These are phyloP conservation scores for human (Homo sapiens) DNA, from an alignment of 2,113 vertebrate genomes.

Conservation along the genomic window DNA sequence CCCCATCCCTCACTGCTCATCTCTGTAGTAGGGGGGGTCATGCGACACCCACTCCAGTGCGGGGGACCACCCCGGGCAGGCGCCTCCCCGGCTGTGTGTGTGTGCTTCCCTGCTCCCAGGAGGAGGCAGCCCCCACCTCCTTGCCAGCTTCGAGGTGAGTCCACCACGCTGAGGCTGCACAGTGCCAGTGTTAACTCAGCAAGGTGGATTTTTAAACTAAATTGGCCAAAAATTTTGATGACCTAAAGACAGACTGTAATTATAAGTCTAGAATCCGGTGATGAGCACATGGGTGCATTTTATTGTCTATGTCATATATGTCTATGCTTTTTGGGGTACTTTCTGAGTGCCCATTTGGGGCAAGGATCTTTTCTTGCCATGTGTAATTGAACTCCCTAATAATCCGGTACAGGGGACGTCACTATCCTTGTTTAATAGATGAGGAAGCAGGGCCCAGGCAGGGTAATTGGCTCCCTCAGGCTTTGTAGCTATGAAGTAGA, in stretches of 20 bases:
- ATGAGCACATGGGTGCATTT: rapidly evolving
- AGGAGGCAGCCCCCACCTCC: neutral
- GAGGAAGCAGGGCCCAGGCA: neutral
- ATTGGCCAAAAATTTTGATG: neutral
- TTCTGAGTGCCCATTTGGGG: neutral
- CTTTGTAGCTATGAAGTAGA: rapidly evolving
- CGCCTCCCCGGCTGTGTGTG: rapidly evolving
- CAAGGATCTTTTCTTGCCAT: neutral
- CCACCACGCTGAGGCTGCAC: rapidly evolving
- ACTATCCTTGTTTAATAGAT: rapidly evolving
- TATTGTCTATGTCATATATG: no score
- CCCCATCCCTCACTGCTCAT: no score
- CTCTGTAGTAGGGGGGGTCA: neutral
- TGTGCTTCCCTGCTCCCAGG: no score
- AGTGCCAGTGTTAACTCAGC: neutral
- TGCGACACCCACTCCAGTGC: neutral
- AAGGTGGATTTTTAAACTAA: neutral
- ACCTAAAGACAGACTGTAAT: neutral
- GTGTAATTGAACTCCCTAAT: neutral
- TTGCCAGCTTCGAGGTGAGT: neutral
- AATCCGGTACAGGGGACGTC: rapidly evolving
- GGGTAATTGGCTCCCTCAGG: rapidly evolving
- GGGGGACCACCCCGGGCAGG: neutral
- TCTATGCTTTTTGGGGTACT: rapidly evolving
- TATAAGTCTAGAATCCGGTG: rapidly evolving